phyloP scores from a whole-genome alignment of 1,140 invertebrate species.

The Procambarus clarkii region DNA sequence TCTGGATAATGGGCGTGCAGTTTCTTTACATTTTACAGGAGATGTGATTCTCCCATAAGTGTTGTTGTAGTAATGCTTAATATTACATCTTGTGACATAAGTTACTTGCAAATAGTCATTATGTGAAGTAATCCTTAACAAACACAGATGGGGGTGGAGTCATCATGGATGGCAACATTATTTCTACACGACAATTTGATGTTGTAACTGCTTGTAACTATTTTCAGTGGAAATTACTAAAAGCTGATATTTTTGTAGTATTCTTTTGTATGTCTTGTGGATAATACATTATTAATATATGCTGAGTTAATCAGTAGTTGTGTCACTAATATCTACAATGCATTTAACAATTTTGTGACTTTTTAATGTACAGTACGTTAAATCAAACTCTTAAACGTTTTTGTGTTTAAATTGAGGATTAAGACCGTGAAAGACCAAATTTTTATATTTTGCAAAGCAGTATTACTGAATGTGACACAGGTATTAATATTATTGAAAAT shows the following conservation, averaged over 20 bases:
- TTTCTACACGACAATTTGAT: background rate
- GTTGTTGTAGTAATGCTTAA: background rate
- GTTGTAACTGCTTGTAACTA: background rate
- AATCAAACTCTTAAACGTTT: background rate
- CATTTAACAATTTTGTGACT: background rate
- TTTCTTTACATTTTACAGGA: background rate
- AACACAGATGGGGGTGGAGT: background rate
- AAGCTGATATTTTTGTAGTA: conserved; percentile 4
- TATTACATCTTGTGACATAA: background rate
- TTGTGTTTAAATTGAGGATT: background rate
- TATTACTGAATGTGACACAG: background rate
- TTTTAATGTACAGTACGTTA: background rate
- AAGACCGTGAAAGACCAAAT: background rate
- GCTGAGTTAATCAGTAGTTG: background rate
- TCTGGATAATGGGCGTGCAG: background rate
- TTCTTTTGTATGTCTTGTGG: background rate
- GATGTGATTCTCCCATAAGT: background rate
- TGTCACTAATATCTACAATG: background rate
- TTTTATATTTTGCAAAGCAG: background rate
- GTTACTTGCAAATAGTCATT: background rate
- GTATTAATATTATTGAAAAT: background rate
- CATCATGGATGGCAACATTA: background rate
- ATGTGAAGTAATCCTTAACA: background rate
- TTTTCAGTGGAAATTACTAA: conserved; percentile 1
- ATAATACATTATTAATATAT: background rate